Evolutionary conservation across 1,140 invertebrate genomes (phyloP).

Genomic region (Drosophila varians): DNA sequence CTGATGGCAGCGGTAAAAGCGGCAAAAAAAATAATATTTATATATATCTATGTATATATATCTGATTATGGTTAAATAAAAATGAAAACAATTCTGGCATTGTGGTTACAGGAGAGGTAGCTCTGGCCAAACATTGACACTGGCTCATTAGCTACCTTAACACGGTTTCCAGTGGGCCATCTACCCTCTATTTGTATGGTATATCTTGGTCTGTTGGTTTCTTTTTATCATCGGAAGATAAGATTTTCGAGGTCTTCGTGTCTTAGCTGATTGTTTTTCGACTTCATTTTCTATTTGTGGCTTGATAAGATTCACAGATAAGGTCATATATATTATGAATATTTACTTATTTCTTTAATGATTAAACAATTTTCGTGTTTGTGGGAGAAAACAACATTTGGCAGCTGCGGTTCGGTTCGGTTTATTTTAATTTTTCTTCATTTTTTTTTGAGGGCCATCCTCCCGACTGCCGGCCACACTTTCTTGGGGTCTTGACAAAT

Average conservation of each 20-base stretch:
- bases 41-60: background rate
- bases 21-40: constrained; percentile 2
- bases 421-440: constrained; percentile 16
- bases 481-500: constrained; percentile 56
- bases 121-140: constrained; percentile 48
- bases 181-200: background rate
- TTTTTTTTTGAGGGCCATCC: constrained; percentile 7
- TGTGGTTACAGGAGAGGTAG: constrained; percentile 3
- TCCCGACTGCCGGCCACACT: background rate
- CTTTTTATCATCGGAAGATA: constrained; percentile 17
- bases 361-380: constrained; percentile 34
- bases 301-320: constrained; percentile 13
- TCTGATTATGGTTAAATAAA: constrained; percentile 29
- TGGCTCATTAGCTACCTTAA: constrained; percentile 60
- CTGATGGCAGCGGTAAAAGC: constrained; percentile 25
- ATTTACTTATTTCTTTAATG: constrained; percentile 20
- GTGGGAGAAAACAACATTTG: constrained; percentile 11
- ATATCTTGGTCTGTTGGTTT: background rate
- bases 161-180: constrained; percentile 34
- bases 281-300: constrained; percentile 13
- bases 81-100: constrained; percentile 57
- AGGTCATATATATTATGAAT: constrained; percentile 14
- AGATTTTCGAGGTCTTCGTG: constrained; percentile 32
- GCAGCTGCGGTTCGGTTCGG: constrained; percentile 28
- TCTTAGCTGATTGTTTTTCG: background rate